Percentiles rank a stretch among this genome's conserved stretches.
Evolutionary conservation across 1,140 invertebrate species (phyloP).

Genomic region (Trachymyrmex cornetzi): DNA sequence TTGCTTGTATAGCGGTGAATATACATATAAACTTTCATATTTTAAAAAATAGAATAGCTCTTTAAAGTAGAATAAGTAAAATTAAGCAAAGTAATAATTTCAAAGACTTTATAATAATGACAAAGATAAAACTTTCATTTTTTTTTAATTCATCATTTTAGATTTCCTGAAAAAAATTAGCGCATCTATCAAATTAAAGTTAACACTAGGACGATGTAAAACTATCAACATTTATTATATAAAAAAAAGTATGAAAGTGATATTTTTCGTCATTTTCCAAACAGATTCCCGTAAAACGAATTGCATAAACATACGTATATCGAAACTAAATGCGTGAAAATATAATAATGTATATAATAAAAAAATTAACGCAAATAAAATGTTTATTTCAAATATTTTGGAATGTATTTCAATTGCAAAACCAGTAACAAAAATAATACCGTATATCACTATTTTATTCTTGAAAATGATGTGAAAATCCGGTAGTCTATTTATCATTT

Average conservation of each 20-base stretch:
- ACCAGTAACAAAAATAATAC: not conserved
- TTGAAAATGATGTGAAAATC: not conserved
- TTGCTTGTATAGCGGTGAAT: not conserved
- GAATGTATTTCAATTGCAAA: not conserved
- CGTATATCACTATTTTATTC: conserved; percentile 25
- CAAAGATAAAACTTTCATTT: not conserved
- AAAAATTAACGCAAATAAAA: conserved; percentile 23
- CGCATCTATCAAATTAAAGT: conserved; percentile 5
- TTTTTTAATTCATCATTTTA: not conserved
- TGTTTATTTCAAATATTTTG: not conserved
- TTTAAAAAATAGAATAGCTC: not conserved
- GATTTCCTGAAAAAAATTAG: not conserved
- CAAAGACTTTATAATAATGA: not conserved
- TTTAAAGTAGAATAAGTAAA: not conserved
- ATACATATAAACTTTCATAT: not conserved
- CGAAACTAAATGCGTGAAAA: not conserved
- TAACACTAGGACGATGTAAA: not conserved
- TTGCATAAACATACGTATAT: not conserved
- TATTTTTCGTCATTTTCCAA: conserved; percentile 15
- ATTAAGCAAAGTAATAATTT: not conserved
- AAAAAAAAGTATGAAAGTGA: conserved; percentile 23
- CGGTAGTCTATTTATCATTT: conserved; percentile 24
- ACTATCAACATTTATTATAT: conserved; percentile 28
- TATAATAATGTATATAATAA: not conserved
- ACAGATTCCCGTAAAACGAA: conserved; percentile 10